Conservation (phyloP, 1,140 invertebrate species). For the Zaprionus kolodkinae region DNA sequence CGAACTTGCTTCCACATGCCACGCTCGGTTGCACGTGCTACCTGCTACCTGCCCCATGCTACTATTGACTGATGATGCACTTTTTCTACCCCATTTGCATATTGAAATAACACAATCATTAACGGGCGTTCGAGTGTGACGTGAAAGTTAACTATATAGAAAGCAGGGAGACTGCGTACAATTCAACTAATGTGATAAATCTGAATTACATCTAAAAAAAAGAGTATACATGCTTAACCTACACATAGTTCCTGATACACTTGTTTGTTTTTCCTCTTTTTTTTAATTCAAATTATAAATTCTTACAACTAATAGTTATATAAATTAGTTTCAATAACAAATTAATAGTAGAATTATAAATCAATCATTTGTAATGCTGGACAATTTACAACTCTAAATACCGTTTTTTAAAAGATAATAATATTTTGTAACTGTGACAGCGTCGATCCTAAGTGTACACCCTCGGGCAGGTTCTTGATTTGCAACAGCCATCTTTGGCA, state of each 20-base stretch:
- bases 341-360: conserved; percentile 57
- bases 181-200: neutral
- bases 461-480: conserved; percentile 85
- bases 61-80: conserved; percentile 37
- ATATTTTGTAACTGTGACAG: conserved; percentile 80
- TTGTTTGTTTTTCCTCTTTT: neutral
- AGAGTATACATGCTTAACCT: neutral
- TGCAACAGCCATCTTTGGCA: conserved; percentile 86
- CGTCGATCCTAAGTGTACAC: conserved; percentile 72
- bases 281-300: conserved; percentile 41
- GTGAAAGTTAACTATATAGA: neutral
- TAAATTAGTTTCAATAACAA: conserved; percentile 73
- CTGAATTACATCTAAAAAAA: no score
- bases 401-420: conserved; percentile 70
- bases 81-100: conserved; percentile 40
- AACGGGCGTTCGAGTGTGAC: neutral
- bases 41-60: conserved; percentile 11
- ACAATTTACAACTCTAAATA: conserved; percentile 36
- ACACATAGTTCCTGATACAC: neutral
- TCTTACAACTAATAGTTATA: conserved; percentile 60
- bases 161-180: neutral
- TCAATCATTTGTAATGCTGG: conserved; percentile 71
- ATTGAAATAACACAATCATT: conserved; percentile 15
- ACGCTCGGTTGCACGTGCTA: conserved; percentile 46
- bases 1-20: conserved; percentile 46